These are phyloP conservation scores for Tokudaia muenninki DNA, from an alignment of 2,797 vertebrate genomes.

Conservation along the genomic window DNA sequence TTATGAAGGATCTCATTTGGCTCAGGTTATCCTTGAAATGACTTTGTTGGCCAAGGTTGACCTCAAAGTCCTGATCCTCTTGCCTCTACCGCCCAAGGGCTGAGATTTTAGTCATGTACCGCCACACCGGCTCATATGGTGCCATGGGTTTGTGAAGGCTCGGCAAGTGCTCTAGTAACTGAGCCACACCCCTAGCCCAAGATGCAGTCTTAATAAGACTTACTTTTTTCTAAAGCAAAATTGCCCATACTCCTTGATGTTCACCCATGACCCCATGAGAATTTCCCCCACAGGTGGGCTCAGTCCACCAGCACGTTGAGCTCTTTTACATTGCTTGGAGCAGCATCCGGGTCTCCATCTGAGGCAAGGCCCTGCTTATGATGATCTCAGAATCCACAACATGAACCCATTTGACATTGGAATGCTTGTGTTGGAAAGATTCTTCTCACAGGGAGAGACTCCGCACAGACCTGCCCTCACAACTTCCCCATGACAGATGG, in stretches of 20 bases:
- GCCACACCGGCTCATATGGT: too few species aligned
- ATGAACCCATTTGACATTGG: not conserved
- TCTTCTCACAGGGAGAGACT: not conserved
- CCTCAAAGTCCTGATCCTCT: not conserved
- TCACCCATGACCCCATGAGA: not conserved
- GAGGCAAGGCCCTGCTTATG: accelerated
- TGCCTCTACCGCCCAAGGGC: not conserved
- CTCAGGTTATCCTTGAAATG: too few species aligned
- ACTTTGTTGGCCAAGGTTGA: not conserved
- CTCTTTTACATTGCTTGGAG: accelerated
- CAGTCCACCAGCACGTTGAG: too few species aligned
- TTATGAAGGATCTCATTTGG: not conserved
- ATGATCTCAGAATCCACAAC: not conserved
- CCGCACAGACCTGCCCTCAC: accelerated
- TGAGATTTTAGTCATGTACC: not conserved
- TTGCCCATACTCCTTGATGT: not conserved
- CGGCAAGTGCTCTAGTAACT: not conserved
- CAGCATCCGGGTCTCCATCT: accelerated
- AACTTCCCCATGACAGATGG: constrained; percentile 41
- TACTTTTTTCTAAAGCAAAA: not conserved
- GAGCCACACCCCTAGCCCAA: not conserved
- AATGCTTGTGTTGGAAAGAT: not conserved
- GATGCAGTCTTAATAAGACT: not conserved
- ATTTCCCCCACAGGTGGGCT: not conserved
- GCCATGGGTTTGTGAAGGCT: too few species aligned